phyloP scores from a whole-genome alignment of 1,140 invertebrate genomes.

The Drosophila insularis region DNA sequence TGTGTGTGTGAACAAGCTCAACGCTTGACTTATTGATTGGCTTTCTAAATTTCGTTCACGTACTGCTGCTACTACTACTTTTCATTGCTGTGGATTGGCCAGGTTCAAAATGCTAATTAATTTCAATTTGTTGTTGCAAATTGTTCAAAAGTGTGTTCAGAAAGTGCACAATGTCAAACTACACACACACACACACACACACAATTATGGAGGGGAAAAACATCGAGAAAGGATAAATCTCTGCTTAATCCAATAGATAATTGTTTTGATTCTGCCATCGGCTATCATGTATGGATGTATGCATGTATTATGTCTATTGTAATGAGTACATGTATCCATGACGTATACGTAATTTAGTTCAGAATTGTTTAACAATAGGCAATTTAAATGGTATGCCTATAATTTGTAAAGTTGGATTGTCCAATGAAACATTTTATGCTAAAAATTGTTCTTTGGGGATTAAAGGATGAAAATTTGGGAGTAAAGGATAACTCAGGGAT shows the following conservation, averaged over 20 bases:
- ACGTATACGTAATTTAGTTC: no score
- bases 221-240: neutral
- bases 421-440: no score
- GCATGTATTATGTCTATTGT: no score
- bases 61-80: neutral
- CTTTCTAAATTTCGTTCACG: slow-evolving; percentile 6
- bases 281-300: no score
- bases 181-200: neutral
- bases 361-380: no score
- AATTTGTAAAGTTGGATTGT: no score
- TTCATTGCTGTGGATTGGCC: neutral
- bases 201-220: neutral
- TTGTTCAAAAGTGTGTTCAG: slow-evolving; percentile 9
- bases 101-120: slow-evolving; percentile 29
- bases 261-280: no score
- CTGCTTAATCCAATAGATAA: neutral
- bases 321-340: no score
- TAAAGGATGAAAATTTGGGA: no score
- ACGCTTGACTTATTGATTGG: slow-evolving; percentile 65
- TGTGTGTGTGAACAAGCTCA: slow-evolving; percentile 10
- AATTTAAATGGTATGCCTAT: no score
- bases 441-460: no score
- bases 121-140: slow-evolving; percentile 18
- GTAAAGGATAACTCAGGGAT: no score
- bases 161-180: neutral